Evolutionary conservation across 2,888 invertebrate genomes (phyloP).

Genomic region (Euphydryas editha): DNA sequence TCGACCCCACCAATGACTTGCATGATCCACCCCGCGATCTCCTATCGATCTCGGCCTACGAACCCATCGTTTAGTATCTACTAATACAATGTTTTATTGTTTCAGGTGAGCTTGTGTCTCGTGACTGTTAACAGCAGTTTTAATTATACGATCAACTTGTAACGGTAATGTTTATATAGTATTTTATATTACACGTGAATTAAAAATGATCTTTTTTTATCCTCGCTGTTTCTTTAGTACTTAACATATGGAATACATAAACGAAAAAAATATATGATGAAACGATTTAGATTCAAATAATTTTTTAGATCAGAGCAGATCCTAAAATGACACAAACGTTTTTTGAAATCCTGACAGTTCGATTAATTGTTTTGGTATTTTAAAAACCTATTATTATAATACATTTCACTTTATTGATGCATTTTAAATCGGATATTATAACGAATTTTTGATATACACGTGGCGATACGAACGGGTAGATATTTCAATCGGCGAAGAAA

Average conservation of each 20-base stretch:
- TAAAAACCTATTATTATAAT: background rate
- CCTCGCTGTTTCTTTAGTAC: background rate
- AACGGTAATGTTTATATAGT: conserved; percentile 3
- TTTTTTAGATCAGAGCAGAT: too few species aligned
- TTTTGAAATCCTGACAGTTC: too few species aligned
- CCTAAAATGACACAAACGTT: too few species aligned
- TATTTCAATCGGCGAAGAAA: conserved; percentile 76
- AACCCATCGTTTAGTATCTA: conserved; percentile 15
- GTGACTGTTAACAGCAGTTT: conserved; percentile 12
- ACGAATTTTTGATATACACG: conserved; percentile 46
- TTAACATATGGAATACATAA: background rate
- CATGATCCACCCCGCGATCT: conserved; percentile 62
- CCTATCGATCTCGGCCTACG: conserved; percentile 60
- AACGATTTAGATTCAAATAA: too few species aligned
- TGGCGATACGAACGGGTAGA: conserved; percentile 51
- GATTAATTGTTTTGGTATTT: too few species aligned
- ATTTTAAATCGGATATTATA: conserved; percentile 40
- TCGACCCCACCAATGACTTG: conserved; percentile 76
- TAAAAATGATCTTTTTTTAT: too few species aligned
- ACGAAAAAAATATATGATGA: too few species aligned
- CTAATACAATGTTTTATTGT: conserved; percentile 50
- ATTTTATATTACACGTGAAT: background rate
- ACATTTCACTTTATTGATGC: conserved; percentile 19
- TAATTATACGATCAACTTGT: background rate
- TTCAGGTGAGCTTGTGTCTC: conserved; percentile 56